Base-by-base conservation (phyloP, 2,113 vertebrate species). In the Pluvialis apricaria region DNA sequence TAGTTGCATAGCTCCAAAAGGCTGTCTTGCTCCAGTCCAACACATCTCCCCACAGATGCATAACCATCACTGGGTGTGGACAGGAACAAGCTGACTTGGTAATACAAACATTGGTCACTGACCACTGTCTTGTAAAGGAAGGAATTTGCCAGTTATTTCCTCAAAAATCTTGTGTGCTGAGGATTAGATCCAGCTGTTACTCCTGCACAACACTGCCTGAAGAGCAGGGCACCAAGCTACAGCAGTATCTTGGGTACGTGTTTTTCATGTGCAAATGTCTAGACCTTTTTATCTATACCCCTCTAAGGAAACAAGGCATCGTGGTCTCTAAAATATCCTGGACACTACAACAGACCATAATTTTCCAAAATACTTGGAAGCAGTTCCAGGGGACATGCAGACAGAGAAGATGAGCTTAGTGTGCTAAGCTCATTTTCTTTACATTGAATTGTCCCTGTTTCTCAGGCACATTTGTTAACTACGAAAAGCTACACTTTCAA, bases 131-230 rank as follows among this genome's bases (percentile, higher is more conserved):
- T 13, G 9, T 40, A 82, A 86, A 85, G 36, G 42, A 91, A 96
- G 81, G 92, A 94, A 94, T 93, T 76, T 80, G 58, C 81, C 29
- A 82, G 83, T 61, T 90, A 66, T 76, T 96, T 94, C 86, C 77
- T 89, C 81, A 82, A 69, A 94, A 95, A 72, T 79, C 69, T 44
- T 84, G 31, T 44, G 71, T 90, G 82, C 44, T 10, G 9, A 90
- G 69, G 90, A 92, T 64, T 65, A 76, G 69, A 87, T 90, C 55
- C 96, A 95, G 92, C 88, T 96, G 92, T 86, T 68, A 68, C 60
- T 81, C 68, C 68, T 61, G 64, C 31, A 79, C 22, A 88, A 32
- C 28, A 17, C 22, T 13, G 40, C 57, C 71, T 8, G 17, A 85
- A 58, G 20, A 89, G 65, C 66, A 52, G 21, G 44, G 62, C 49